A percentile compares a stretch with the other conserved stretches of the same genome.
Evolutionary conservation across 2,113 vertebrate genomes (phyloP).

Genomic region (Hippocampus barbouri): DNA sequence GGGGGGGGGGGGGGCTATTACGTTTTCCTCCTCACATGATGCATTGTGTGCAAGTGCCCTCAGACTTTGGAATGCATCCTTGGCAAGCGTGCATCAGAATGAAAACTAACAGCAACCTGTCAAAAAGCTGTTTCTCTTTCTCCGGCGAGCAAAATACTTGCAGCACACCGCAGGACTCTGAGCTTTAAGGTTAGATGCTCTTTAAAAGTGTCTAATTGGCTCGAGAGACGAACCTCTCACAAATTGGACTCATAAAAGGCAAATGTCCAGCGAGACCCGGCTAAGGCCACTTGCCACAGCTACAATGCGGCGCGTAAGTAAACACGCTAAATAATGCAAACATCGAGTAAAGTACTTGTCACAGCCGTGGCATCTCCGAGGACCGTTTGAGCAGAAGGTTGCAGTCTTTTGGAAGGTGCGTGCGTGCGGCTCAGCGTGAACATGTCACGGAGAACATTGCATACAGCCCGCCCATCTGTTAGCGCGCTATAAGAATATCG

Average conservation of each 20-base stretch:
- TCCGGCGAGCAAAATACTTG: slow-evolving; percentile 1
- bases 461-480: slow-evolving; percentile 5
- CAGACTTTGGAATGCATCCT: too few relatives aligned
- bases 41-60: too few relatives aligned
- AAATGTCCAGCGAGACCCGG: slow-evolving; percentile 20
- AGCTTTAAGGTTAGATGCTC: slow-evolving; percentile 11
- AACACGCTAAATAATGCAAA: slow-evolving; percentile 60
- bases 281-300: slow-evolving; percentile 11
- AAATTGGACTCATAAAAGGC: slow-evolving; percentile 9
- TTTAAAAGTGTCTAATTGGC: slow-evolving; percentile 3
- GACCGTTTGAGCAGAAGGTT: neutral
- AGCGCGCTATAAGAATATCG: slow-evolving; percentile 2
- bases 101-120: slow-evolving; percentile 23
- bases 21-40: too few relatives aligned
- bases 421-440: slow-evolving; percentile 6
- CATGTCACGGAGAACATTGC: neutral
- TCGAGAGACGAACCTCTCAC: neutral
- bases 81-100: too few relatives aligned
- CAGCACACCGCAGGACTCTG: slow-evolving; percentile 20
- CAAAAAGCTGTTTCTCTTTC: slow-evolving; percentile 17
- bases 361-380: slow-evolving; percentile 10
- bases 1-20: too few relatives aligned
- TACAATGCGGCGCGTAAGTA: slow-evolving; percentile 23
- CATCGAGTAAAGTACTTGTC: slow-evolving; percentile 43
- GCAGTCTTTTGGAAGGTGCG: neutral